Percentiles rank a stretch among this genome's conserved stretches.
These are phyloP conservation scores for Pempheris klunzingeri DNA, from an alignment of 2,797 vertebrate species.

Conservation along the genomic window DNA sequence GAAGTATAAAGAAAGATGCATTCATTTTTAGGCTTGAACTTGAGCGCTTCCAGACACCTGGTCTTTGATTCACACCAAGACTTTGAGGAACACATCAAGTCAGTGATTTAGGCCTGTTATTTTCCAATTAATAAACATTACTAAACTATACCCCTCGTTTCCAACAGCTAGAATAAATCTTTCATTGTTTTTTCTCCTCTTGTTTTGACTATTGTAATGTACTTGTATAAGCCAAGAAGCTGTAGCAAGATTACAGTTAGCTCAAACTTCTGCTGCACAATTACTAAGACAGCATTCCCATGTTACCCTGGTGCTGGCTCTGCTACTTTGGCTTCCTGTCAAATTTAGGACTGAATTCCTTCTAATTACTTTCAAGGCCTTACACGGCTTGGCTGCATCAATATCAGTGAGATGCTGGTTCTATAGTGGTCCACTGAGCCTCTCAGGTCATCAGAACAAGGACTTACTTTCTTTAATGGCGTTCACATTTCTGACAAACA, in stretches of 20 bases:
- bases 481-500: not conserved
- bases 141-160: not conserved
- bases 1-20: too few relatives aligned
- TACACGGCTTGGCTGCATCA: not conserved
- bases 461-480: not conserved
- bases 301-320: not conserved
- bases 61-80: not conserved
- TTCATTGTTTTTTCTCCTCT: not conserved
- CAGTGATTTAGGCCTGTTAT: not conserved
- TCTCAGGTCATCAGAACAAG: not conserved
- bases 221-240: slow-evolving; percentile 7
- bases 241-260: not conserved
- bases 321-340: slow-evolving; percentile 3
- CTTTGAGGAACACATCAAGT: not conserved
- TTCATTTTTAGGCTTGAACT: not conserved
- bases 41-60: not conserved
- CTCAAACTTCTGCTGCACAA: slow-evolving; percentile 1
- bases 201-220: not conserved
- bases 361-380: not conserved
- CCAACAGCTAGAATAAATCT: slow-evolving; percentile 4
- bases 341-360: not conserved
- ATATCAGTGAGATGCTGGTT: not conserved
- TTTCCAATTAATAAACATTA: not conserved
- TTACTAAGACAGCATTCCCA: slow-evolving; percentile 3
- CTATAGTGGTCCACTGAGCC: not conserved